Evolutionary conservation across 2,113 vertebrate genomes (phyloP).

Genomic region (Odocoileus virginianus): DNA sequence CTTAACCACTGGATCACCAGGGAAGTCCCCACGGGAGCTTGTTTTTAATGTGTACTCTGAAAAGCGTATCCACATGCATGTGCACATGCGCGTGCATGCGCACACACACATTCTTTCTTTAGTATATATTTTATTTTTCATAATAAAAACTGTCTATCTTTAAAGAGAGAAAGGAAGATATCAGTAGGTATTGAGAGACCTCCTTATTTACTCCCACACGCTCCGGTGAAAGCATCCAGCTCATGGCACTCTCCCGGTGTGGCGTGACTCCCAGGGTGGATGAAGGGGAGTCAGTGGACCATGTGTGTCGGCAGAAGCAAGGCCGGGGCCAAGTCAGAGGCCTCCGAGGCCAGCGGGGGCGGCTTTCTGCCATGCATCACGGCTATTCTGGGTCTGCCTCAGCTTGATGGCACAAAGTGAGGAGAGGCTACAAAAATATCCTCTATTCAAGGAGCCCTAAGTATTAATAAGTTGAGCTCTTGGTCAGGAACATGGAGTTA

Average conservation of each 20-base stretch:
- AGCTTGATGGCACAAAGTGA: not conserved
- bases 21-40: not conserved
- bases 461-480: not conserved
- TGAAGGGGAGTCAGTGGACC: rapidly evolving
- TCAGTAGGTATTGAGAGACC: not conserved
- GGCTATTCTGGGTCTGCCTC: not conserved
- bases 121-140: not conserved
- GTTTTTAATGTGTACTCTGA: not conserved
- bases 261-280: not conserved
- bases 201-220: not conserved
- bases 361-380: not conserved
- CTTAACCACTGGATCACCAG: not conserved
- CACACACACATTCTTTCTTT: not conserved
- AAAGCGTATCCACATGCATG: not conserved
- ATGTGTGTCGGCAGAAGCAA: rapidly evolving
- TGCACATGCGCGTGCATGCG: rapidly evolving
- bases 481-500: not conserved
- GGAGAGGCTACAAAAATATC: not conserved
- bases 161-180: not conserved
- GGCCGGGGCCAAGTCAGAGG: rapidly evolving
- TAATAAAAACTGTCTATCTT: not conserved
- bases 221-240: not conserved
- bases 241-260: not conserved
- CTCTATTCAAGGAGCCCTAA: not conserved
- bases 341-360: not conserved